Evolutionary conservation across 2,888 invertebrate genomes (phyloP).

Genomic region (Drosophila emarginata): DNA sequence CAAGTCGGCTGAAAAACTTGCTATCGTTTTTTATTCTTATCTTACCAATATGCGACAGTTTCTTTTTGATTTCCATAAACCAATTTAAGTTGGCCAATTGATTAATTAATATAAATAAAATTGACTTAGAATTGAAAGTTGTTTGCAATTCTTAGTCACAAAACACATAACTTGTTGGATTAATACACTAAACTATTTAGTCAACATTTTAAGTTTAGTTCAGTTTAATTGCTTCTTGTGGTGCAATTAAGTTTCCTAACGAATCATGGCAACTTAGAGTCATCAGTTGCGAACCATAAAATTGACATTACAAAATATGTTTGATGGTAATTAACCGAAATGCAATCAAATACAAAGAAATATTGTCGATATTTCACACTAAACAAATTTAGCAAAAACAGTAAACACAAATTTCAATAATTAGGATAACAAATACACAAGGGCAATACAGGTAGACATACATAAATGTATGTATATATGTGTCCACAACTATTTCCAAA

Average conservation of each 20-base stretch:
- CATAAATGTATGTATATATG: neutral
- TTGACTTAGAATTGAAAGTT: no score
- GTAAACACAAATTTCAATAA: constrained; percentile 27
- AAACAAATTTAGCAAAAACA: constrained; percentile 2
- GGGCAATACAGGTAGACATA: constrained; percentile 12
- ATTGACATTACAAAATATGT: neutral
- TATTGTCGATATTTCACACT: constrained; percentile 2
- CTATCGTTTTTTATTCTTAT: no score
- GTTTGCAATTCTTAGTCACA: no score
- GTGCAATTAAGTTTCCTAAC: neutral
- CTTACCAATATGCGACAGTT: no score
- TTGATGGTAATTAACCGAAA: constrained; percentile 10
- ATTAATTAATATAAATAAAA: no score
- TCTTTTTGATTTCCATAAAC: no score
- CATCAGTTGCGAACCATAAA: neutral
- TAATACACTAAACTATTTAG: no score
- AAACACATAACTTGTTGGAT: no score
- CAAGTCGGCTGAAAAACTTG: no score
- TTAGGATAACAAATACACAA: constrained; percentile 30
- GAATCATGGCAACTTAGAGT: neutral
- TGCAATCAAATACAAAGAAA: constrained; percentile 28
- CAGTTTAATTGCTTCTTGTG: neutral
- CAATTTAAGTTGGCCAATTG: no score
- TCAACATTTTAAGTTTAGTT: neutral
- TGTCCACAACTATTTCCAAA: constrained; percentile 24